phyloP scores from a whole-genome alignment of 2,113 vertebrate genomes.

The Pteronura brasiliensis region DNA sequence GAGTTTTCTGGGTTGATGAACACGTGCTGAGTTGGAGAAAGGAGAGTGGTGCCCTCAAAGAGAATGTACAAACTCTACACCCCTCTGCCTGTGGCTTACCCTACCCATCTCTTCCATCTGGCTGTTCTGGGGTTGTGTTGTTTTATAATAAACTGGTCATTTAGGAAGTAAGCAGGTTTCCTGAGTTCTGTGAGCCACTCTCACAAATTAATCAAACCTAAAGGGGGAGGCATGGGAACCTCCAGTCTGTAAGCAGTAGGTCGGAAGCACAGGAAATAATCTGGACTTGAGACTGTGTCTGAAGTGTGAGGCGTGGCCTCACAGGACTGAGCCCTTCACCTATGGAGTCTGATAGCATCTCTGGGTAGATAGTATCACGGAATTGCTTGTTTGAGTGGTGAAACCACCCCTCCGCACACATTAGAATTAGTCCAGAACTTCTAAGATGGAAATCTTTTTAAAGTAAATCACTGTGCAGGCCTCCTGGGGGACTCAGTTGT shows the following conservation, averaged over 20 bases:
- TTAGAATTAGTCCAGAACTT: background rate
- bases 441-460: background rate
- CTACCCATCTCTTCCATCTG: background rate
- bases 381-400: background rate
- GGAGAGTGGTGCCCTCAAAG: background rate
- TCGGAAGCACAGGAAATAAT: background rate
- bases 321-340: background rate
- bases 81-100: background rate
- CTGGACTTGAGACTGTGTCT: background rate
- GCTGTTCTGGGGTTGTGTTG: background rate
- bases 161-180: background rate
- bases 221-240: background rate
- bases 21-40: background rate
- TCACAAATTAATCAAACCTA: background rate
- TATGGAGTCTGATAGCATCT: background rate
- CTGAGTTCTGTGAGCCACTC: background rate
- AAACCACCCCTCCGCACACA: background rate
- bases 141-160: background rate
- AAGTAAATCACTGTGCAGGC: background rate
- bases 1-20: background rate
- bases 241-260: background rate
- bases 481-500: background rate
- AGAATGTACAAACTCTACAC: background rate
- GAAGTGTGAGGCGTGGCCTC: background rate
- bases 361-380: background rate